phyloP scores from a whole-genome alignment of 2,113 vertebrate species.

The Alligator sinensis region DNA sequence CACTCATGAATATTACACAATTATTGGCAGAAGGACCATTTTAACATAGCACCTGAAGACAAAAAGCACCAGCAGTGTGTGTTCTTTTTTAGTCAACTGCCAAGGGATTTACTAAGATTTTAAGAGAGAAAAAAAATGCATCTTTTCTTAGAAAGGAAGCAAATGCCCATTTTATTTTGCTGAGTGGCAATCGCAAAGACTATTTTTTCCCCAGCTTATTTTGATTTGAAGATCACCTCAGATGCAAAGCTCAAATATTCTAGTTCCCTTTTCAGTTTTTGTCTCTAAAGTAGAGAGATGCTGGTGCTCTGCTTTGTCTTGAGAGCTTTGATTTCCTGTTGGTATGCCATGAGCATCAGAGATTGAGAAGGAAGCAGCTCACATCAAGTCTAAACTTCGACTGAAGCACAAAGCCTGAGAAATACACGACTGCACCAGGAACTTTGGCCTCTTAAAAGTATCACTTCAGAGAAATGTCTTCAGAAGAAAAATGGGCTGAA shows the following conservation, averaged over 20 bases:
- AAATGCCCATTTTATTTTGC: neutral
- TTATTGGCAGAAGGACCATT: slow-evolving; percentile 39
- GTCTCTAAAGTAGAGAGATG: neutral
- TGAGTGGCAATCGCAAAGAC: neutral
- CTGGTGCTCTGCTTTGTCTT: neutral
- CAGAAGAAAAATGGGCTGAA: neutral
- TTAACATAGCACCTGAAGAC: slow-evolving; percentile 45
- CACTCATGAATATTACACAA: slow-evolving; percentile 40
- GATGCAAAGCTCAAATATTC: neutral
- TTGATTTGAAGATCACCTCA: neutral
- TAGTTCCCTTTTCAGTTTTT: neutral
- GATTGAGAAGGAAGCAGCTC: neutral
- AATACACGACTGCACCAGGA: neutral
- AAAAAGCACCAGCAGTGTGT: slow-evolving; percentile 1
- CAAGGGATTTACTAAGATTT: neutral
- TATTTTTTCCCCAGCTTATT: neutral
- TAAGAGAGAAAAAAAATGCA: neutral
- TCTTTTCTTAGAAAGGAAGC: neutral
- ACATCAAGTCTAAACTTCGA: neutral
- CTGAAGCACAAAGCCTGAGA: neutral
- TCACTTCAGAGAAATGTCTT: neutral
- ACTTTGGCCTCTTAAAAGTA: neutral
- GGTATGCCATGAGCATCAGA: neutral
- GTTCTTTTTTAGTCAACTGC: neutral
- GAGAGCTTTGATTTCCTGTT: neutral